Evolutionary conservation across 2,888 invertebrate genomes (phyloP), one percentile per base, ranked within the genome.

Genomic region (Cremastinae sp.): DNA sequence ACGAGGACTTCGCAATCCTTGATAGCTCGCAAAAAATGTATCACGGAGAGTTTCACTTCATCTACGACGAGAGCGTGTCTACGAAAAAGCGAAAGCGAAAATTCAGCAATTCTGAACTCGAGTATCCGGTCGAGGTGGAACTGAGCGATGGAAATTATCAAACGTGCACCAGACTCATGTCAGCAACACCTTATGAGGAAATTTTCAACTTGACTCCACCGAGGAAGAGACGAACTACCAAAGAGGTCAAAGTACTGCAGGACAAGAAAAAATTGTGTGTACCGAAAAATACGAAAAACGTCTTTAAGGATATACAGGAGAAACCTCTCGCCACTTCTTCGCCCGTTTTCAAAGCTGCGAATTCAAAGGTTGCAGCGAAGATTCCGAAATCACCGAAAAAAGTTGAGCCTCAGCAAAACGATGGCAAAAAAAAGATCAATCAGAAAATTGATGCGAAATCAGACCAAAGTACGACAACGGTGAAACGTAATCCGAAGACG

Each of bases 241-340:
- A 55, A 12, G 49, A 70, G 0, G 18, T 41, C 3, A 76, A 10
- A 10, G 53, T 74, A 0, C 7, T 49, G 49, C 71, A 61, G 16
- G 16, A 18, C 4, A 80, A 80, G 37, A 80, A 74, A 66, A 81
- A 51, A 79, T 79, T 64, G n/a, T 49, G 10, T 22, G n/a, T 35
- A 0, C 9, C 39, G 7, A 49, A 62, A 8, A 73, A 74, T 20
- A 56, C 39, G 4, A 61, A 45, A 9, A 65, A 39, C n/a, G 28
- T 51, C 0, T 61, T 74, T 1, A 80, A 80, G 10, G 72, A 18
- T 20, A 61, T 77, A 12, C 53, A 59, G 4, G 62, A 77, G 0
- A 82, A 83, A 49, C 85, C 86, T 20, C 56, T 88, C 8, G 86
- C 86, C 1, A 82, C 86, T 0, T 88, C 88, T 1, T 85, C 88